Percentiles rank a stretch among this genome's conserved stretches.
Evolutionary conservation across 2,113 vertebrate species (phyloP).

Genomic region (Psittacara wagleri): DNA sequence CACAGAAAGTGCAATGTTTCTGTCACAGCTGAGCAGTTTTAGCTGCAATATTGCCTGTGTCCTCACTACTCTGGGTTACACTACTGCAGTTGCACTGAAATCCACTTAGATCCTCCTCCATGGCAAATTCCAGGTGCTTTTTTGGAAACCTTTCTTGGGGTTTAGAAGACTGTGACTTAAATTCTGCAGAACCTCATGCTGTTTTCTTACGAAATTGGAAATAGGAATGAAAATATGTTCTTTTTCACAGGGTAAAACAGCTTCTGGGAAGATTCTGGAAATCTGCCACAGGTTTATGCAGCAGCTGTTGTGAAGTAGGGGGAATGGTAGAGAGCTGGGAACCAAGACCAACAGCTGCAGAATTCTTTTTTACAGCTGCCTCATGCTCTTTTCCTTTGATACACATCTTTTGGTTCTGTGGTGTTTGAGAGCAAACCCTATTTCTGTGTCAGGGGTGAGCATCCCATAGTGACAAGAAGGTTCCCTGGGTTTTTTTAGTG

Average conservation of each 20-base stretch:
- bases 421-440: not conserved
- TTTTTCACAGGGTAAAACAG: not conserved
- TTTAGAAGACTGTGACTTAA: not conserved
- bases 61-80: not conserved
- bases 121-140: not conserved
- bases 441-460: not conserved
- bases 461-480: not conserved
- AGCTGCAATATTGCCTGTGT: not conserved
- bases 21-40: not conserved
- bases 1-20: not conserved
- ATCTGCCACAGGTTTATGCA: not conserved
- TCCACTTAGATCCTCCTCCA: not conserved
- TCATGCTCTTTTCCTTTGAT: not conserved
- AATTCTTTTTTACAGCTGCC: conserved; percentile 11
- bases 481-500: not conserved
- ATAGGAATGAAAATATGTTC: not conserved
- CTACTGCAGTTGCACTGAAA: accelerated
- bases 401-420: not conserved
- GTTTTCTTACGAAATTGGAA: not conserved
- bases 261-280: conserved; percentile 5
- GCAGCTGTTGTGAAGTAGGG: conserved; percentile 10
- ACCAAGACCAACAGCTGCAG: conserved; percentile 24
- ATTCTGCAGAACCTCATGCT: not conserved
- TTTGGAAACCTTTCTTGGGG: not conserved
- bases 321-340: not conserved